A percentile compares a stretch with the other conserved stretches of the same genome.
phyloP scores from a whole-genome alignment of 92 coral and sea anemone species.

The Parazoanthus darwini region DNA sequence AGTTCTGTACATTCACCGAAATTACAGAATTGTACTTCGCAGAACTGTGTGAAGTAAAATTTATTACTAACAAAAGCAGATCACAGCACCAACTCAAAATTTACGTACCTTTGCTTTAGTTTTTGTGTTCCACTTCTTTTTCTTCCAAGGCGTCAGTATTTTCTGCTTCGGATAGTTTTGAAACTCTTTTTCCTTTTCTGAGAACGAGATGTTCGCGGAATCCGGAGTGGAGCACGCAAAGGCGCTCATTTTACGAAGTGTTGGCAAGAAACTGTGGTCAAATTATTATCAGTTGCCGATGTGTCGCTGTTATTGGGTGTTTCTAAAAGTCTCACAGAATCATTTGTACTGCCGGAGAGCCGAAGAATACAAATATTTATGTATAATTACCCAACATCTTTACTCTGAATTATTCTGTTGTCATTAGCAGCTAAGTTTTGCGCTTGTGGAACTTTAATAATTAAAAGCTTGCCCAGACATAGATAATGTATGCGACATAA shows the following conservation, averaged over 20 bases:
- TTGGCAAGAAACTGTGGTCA: not conserved
- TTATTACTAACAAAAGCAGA: not conserved
- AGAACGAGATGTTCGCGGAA: not conserved
- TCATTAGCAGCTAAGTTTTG: not conserved
- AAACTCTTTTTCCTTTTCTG: not conserved
- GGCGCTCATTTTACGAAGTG: slow-evolving; percentile 5
- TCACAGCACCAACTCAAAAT: not conserved
- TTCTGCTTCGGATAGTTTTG: not conserved
- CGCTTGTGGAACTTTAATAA: not conserved
- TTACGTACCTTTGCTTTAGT: slow-evolving; percentile 5
- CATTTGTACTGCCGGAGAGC: not conserved
- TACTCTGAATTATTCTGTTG: too few species aligned
- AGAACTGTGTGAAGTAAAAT: not conserved
- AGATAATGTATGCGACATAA: not conserved
- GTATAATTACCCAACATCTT: not conserved
- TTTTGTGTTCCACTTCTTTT: not conserved
- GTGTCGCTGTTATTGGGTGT: not conserved
- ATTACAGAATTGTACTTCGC: not conserved
- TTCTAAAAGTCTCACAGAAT: too few species aligned
- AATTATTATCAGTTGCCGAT: not conserved
- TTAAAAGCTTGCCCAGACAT: not conserved
- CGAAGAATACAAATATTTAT: not conserved
- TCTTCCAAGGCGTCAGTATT: slow-evolving; percentile 3
- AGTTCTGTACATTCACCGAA: not conserved
- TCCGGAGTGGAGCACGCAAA: not conserved